These are phyloP conservation scores for Allygus modestus DNA, from an alignment of 2,888 invertebrate genomes.

Conservation along the genomic window DNA sequence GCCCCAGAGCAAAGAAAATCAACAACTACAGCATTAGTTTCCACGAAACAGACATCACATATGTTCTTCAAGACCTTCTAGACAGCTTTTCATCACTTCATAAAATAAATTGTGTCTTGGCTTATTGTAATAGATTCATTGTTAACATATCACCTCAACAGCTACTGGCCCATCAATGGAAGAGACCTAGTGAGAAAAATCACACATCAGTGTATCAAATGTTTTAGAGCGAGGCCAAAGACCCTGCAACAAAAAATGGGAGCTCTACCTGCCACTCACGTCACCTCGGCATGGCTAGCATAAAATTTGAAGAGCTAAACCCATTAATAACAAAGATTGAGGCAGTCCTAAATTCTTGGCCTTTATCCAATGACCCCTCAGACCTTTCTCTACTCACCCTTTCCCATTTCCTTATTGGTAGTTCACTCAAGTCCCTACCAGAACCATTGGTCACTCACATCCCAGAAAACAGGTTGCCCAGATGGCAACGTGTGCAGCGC, in stretches of 20 bases:
- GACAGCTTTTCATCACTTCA: not conserved
- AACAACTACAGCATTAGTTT: not conserved
- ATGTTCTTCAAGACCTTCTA: not conserved
- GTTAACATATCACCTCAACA: not conserved
- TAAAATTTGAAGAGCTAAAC: not conserved
- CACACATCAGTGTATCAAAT: conserved; percentile 65
- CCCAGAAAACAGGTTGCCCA: too few species aligned
- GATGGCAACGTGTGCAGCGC: too few species aligned
- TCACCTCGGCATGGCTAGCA: conserved; percentile 54
- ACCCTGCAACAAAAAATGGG: conserved; percentile 69
- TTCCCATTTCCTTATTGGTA: too few species aligned
- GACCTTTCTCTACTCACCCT: too few species aligned
- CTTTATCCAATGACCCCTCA: not conserved
- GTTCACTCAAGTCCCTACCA: not conserved
- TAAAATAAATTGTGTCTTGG: not conserved
- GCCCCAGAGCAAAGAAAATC: not conserved
- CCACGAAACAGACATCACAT: not conserved
- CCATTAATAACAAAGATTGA: not conserved
- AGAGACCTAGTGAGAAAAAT: conserved; percentile 56
- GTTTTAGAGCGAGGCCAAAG: conserved; percentile 66
- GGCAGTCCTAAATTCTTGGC: not conserved
- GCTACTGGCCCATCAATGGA: conserved; percentile 59
- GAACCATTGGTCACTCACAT: not conserved
- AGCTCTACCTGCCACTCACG: conserved; percentile 69
- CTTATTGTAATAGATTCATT: not conserved